These are phyloP conservation scores for Tipula unca DNA, from an alignment of 2,888 invertebrate species.

Conservation along the genomic window DNA sequence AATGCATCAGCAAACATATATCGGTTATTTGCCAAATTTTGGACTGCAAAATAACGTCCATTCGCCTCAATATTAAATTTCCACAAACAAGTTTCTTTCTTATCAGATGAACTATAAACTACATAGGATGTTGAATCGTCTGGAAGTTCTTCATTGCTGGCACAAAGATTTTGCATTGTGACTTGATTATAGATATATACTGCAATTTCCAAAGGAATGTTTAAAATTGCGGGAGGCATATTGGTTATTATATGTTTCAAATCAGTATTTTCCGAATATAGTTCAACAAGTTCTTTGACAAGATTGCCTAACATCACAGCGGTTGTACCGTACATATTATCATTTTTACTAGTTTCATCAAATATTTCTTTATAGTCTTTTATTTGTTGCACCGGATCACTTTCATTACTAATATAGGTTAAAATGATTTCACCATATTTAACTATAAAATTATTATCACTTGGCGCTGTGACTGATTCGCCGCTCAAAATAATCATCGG, in stretches of 20 bases:
- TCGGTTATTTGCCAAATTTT: background rate
- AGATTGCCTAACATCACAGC: background rate
- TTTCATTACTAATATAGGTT: too few species aligned
- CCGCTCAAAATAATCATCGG: too few species aligned
- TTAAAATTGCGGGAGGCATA: background rate
- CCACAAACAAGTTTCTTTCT: background rate
- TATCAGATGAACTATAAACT: background rate
- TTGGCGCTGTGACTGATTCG: too few species aligned
- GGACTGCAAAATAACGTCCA: background rate
- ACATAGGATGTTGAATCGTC: background rate
- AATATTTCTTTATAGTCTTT: too few species aligned
- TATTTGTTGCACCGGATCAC: too few species aligned
- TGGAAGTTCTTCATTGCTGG: background rate
- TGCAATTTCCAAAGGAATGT: background rate
- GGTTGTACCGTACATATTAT: background rate
- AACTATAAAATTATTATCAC: too few species aligned
- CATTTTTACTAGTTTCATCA: too few species aligned
- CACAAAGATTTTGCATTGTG: background rate
- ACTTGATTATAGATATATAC: background rate
- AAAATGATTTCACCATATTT: too few species aligned
- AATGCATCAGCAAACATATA: background rate
- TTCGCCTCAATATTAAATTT: background rate
- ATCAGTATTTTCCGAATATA: background rate
- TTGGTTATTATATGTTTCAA: background rate
- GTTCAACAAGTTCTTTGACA: background rate